Evolutionary conservation across 1,140 invertebrate species (phyloP).

Genomic region (Lepidurus apus): DNA sequence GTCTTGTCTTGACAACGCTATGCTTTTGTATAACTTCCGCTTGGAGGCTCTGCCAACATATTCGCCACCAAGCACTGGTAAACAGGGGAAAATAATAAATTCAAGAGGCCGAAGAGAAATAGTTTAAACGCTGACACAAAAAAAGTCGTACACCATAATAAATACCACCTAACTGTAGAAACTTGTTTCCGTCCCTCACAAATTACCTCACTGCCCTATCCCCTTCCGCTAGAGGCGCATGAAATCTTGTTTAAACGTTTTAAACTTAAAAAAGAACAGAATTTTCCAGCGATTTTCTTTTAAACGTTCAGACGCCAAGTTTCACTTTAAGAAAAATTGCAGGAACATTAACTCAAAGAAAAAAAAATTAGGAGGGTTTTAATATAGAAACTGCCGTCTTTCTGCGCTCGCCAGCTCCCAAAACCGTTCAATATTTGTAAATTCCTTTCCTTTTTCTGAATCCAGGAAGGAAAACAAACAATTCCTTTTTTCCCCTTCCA

Average conservation of each 20-base stretch:
- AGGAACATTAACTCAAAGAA: not conserved
- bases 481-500: not conserved
- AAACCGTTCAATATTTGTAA: not conserved
- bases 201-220: not conserved
- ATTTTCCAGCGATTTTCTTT: not conserved
- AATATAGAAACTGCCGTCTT: not conserved
- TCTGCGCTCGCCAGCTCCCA: conserved; percentile 11
- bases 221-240: not conserved
- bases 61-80: no score
- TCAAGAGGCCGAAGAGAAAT: no score
- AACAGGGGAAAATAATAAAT: no score
- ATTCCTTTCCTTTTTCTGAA: no score
- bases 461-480: not conserved
- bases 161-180: conserved; percentile 11
- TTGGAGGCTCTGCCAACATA: no score
- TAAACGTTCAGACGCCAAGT: not conserved
- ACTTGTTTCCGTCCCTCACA: conserved; percentile 8
- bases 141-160: not conserved
- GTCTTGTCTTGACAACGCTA: no score
- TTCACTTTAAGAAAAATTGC: not conserved
- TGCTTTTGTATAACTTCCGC: no score
- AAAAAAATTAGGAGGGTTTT: not conserved
- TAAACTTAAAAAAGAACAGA: no score
- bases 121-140: no score
- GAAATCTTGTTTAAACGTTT: not conserved